Evolutionary conservation across 2,797 vertebrate species (phyloP).

Genomic region (Microchirus variegatus): DNA sequence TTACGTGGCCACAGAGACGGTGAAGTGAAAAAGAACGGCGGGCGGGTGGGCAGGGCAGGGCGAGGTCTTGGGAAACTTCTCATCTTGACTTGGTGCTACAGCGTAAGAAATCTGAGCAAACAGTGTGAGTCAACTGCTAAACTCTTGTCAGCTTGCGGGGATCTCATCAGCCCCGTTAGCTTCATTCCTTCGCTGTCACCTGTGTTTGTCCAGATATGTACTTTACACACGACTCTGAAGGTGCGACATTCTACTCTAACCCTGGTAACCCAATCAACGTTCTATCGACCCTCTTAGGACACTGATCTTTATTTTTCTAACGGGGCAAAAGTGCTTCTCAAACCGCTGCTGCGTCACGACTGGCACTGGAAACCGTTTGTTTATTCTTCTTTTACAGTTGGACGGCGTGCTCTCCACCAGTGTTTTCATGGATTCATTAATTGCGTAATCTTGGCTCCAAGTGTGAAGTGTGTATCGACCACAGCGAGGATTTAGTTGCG

Average conservation of each 20-base stretch:
- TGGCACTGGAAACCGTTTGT: background rate
- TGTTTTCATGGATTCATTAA: background rate
- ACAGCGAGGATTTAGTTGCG: no score
- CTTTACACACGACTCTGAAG: no score
- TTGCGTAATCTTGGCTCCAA: background rate
- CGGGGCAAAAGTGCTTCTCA: no score
- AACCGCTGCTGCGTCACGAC: no score
- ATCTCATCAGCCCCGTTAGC: background rate
- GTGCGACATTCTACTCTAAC: no score
- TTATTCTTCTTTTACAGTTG: background rate
- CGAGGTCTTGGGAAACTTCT: conserved; percentile 89
- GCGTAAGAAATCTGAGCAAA: conserved; percentile 85
- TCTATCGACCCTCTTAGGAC: no score
- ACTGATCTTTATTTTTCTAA: no score
- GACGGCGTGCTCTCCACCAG: background rate
- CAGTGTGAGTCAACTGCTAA: conserved; percentile 80
- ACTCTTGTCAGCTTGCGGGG: conserved; percentile 49
- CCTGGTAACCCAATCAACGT: no score
- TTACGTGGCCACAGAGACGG: conserved; percentile 1
- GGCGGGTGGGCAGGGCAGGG: no score
- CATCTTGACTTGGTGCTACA: conserved; percentile 81
- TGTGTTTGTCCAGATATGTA: no score
- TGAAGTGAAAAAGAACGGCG: conserved; percentile 2
- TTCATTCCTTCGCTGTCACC: no score
- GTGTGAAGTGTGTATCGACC: no score